A percentile compares a stretch with the other conserved stretches of the same genome.
Evolutionary conservation across 2,113 vertebrate species (phyloP).

Genomic region (Larimichthys crocea): DNA sequence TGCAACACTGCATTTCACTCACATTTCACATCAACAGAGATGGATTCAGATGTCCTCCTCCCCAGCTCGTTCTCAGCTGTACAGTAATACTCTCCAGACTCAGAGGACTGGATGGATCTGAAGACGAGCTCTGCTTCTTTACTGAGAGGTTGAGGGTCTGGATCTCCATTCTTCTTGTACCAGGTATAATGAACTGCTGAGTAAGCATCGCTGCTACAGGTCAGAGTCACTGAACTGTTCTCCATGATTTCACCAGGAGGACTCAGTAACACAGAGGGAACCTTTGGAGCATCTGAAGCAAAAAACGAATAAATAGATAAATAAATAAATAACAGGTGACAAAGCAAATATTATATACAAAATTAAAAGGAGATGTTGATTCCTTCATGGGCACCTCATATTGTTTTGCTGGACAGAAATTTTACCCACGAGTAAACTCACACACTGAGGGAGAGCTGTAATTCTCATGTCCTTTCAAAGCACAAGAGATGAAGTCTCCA

Average conservation of each 20-base stretch:
- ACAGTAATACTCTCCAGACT: constrained; percentile 8
- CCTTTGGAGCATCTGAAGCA: constrained; percentile 5
- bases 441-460: too few species aligned
- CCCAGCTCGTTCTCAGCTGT: too few species aligned
- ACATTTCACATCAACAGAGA: too few species aligned
- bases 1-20: too few species aligned
- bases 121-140: not conserved
- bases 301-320: not conserved
- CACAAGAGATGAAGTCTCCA: too few species aligned
- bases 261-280: not conserved
- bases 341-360: not conserved
- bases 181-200: constrained; percentile 20
- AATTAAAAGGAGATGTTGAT: not conserved
- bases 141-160: not conserved
- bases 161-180: constrained; percentile 12
- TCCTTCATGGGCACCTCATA: not conserved
- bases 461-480: too few species aligned
- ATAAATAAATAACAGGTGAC: not conserved
- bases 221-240: constrained; percentile 27
- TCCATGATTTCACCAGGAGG: not conserved
- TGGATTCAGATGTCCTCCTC: too few species aligned
- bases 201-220: constrained; percentile 41
- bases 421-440: too few species aligned
- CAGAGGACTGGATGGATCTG: constrained; percentile 6
- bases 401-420: not conserved